These are phyloP conservation scores for Melanotaenia duboulayi DNA, from an alignment of 2,113 vertebrate genomes.

Conservation along the genomic window DNA sequence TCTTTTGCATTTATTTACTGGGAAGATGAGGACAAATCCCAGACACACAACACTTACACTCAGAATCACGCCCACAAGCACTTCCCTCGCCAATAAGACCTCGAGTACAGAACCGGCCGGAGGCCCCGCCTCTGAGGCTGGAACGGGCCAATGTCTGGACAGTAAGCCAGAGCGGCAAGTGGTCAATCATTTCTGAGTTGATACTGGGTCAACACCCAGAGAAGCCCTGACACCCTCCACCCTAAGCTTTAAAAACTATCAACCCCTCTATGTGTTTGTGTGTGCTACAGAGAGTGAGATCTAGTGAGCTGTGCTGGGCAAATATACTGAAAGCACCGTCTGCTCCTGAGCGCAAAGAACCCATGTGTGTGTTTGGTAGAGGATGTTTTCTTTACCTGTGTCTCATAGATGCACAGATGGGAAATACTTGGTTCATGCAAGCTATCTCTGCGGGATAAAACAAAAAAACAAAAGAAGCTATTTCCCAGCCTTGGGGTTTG, in stretches of 20 bases:
- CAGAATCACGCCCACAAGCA: constrained; percentile 36
- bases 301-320: constrained; percentile 3
- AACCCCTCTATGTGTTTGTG: neutral
- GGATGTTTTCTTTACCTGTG: constrained; percentile 57
- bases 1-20: constrained; percentile 45
- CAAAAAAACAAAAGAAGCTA: constrained; percentile 19
- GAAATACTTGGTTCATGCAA: constrained; percentile 45
- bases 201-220: constrained; percentile 31
- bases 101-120: constrained; percentile 20
- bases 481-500: constrained; percentile 41
- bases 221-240: constrained; percentile 42
- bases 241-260: constrained; percentile 17
- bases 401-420: constrained; percentile 61
- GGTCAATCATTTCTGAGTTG: constrained; percentile 44
- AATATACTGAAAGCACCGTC: constrained; percentile 27
- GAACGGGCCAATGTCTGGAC: constrained; percentile 17
- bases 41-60: constrained; percentile 36
- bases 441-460: constrained; percentile 47
- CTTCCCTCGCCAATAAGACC: constrained; percentile 31
- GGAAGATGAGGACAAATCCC: constrained; percentile 55
- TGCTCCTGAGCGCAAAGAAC: constrained; percentile 40
- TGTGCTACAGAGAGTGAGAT: neutral
- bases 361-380: constrained; percentile 55
- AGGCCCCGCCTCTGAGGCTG: constrained; percentile 26
- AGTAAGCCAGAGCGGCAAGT: constrained; percentile 6